Conservation (phyloP, 2,888 invertebrate species). For the Argyra leucocephala region DNA sequence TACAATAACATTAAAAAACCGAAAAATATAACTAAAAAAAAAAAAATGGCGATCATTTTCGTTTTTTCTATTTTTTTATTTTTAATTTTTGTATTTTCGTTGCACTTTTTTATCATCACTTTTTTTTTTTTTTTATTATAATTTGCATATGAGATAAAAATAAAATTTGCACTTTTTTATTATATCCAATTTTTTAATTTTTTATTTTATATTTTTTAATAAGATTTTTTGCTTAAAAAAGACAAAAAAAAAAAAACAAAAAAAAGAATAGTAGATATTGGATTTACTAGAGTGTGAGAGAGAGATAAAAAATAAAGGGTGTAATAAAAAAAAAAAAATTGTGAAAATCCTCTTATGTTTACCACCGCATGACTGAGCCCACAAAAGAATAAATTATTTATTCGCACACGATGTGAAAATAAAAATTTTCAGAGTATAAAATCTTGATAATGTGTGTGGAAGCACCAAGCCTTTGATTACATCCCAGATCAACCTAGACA, state of each 20-base stretch:
- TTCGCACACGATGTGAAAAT: not conserved
- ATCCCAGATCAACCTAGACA: not conserved
- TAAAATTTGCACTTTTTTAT: not conserved
- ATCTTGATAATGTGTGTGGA: no score
- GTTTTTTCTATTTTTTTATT: no score
- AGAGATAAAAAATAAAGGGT: not conserved
- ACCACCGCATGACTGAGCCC: not conserved
- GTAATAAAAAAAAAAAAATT: not conserved
- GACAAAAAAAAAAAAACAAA: not conserved
- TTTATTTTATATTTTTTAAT: no score
- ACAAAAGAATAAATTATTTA: slow-evolving; percentile 1
- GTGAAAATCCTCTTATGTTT: not conserved
- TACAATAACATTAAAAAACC: no score
- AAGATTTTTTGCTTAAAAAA: not conserved
- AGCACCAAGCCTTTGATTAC: not conserved
- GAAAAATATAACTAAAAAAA: no score
- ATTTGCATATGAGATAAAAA: slow-evolving; percentile 6
- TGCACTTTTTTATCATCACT: not conserved
- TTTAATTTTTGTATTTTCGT: no score
- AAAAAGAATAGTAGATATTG: no score
- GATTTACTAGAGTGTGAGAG: no score
- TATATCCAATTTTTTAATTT: no score
- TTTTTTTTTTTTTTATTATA: not conserved
- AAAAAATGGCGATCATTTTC: no score
- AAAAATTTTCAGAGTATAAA: no score